phyloP scores from a whole-genome alignment of 92 coral and sea anemone species.

The Epizoanthus illoricatus region DNA sequence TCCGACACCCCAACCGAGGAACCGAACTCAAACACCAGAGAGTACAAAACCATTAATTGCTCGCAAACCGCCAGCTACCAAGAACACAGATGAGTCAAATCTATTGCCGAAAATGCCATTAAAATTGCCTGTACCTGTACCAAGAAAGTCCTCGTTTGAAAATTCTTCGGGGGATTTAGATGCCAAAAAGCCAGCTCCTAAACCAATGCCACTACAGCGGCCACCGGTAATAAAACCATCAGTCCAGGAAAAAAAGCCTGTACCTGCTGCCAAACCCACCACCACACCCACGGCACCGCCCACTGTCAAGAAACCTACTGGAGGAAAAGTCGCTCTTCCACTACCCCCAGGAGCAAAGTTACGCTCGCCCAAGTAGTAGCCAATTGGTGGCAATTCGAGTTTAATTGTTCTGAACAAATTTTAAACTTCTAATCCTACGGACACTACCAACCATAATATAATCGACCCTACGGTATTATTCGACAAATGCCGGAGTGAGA shows the following conservation, averaged over 20 bases:
- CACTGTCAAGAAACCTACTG: slow-evolving; percentile 3
- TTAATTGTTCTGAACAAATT: too few species aligned
- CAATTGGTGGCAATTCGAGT: background rate
- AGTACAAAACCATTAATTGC: background rate
- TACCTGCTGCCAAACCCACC: background rate
- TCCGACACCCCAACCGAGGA: slow-evolving; percentile 11
- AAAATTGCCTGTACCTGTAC: slow-evolving; percentile 13
- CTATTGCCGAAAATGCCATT: background rate
- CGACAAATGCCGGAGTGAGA: too few species aligned
- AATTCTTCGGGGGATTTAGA: background rate
- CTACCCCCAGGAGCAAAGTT: slow-evolving; percentile 35
- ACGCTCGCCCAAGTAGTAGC: background rate
- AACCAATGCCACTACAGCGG: background rate
- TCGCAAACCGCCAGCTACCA: slow-evolving; percentile 8
- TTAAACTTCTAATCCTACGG: too few species aligned
- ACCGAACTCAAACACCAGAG: background rate
- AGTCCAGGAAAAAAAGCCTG: background rate
- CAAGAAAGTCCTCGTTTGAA: slow-evolving; percentile 1
- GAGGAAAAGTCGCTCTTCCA: slow-evolving; percentile 30
- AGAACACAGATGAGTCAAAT: background rate
- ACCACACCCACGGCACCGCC: slow-evolving; percentile 1
- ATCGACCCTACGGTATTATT: too few species aligned
- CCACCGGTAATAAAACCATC: slow-evolving; percentile 2
- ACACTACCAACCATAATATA: too few species aligned
- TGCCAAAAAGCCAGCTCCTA: background rate